phyloP scores from a whole-genome alignment of 2,888 invertebrate species.

The Eupithecia inturbata region DNA sequence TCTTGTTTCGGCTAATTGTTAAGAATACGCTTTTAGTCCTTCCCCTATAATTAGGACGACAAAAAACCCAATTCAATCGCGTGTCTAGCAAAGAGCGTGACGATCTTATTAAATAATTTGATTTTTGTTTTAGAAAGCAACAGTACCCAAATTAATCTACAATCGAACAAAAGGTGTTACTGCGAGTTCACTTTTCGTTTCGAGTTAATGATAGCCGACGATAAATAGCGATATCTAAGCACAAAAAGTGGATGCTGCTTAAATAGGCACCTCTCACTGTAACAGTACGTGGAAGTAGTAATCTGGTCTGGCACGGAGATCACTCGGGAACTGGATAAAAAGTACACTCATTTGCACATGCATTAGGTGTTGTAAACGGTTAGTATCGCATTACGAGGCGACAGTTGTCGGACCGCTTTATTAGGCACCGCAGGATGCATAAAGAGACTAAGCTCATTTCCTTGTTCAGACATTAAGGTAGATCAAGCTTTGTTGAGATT shows the following conservation, averaged over 20 bases:
- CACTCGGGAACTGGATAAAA: conserved; percentile 53
- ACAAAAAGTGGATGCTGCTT: conserved; percentile 65
- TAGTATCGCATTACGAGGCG: conserved; percentile 36
- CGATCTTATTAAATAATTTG: conserved; percentile 39
- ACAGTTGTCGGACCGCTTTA: conserved; percentile 30
- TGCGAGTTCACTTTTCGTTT: conserved; percentile 70
- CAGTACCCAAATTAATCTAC: conserved; percentile 58
- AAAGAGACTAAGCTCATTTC: not conserved
- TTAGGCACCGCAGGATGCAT: conserved; percentile 5
- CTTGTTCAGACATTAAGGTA: not conserved
- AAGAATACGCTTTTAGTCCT: conserved; percentile 18
- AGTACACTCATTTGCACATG: conserved; percentile 51
- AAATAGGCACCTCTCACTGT: conserved; percentile 67
- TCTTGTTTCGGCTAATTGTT: conserved; percentile 6
- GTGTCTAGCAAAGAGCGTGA: conserved; percentile 39
- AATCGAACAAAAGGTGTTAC: conserved; percentile 53
- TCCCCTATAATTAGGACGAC: conserved; percentile 28
- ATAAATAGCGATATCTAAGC: conserved; percentile 58
- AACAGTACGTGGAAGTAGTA: conserved; percentile 58
- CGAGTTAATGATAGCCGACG: conserved; percentile 62
- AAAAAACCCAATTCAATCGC: conserved; percentile 34
- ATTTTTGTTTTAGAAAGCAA: conserved; percentile 67
- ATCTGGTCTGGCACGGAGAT: conserved; percentile 55
- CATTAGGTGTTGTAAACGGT: conserved; percentile 41
- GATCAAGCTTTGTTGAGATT: not conserved